Evolutionary conservation across 92 coral and sea anemone species (phyloP), one percentile per base, ranked within the genome.

Genomic region (Bergia sp.): DNA sequence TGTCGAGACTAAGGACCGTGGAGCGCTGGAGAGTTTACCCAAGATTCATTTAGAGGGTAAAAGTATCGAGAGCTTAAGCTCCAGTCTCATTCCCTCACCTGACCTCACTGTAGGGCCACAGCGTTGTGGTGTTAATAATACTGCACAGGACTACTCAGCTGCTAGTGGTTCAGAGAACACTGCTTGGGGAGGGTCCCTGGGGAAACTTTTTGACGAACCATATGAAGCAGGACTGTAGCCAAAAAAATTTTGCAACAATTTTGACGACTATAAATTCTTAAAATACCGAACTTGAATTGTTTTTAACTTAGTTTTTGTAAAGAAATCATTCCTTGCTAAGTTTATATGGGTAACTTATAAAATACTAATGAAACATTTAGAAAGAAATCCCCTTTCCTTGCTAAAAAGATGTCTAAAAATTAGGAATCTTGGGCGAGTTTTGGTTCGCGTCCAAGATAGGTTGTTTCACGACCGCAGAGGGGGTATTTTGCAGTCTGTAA

Each of bases 101-200:
- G 74, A 67, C 23, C 57, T 0, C 29, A 29, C 29, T 7, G 40
- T n/a, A 1, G 39, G 16, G 58, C 16, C 47, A 23, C 55, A 40
- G 8, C 64, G n/a, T 7, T 29, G 38, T 39, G 75, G 73, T 40
- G 75, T 20, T 40, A 58, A 65, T 38, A 65, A 82, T 21, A 41
- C 29, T 64, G 86, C 50, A 10, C 75, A 76, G 36, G 73, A 64
- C 23, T 3, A 38, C 45, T 81, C 86, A 7, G 61, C 72, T 61
- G 72, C 74, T 55, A 81, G 86, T 50, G 86, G 55, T 37, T 82
- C 86, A 65, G 86, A 65, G 74, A 57, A 80, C n/a, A n/a, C 37
- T 55, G 9, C 85, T 38, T 82, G 86, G 86, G 86, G 86, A 7
- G 86, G 86, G 6, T 82, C 86, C 75, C 76, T 82, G 39, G 86